A percentile compares a stretch with the other conserved stretches of the same genome.
These are phyloP conservation scores for Adrianichthys oophorus DNA, from an alignment of 2,797 vertebrate species.

Conservation along the genomic window DNA sequence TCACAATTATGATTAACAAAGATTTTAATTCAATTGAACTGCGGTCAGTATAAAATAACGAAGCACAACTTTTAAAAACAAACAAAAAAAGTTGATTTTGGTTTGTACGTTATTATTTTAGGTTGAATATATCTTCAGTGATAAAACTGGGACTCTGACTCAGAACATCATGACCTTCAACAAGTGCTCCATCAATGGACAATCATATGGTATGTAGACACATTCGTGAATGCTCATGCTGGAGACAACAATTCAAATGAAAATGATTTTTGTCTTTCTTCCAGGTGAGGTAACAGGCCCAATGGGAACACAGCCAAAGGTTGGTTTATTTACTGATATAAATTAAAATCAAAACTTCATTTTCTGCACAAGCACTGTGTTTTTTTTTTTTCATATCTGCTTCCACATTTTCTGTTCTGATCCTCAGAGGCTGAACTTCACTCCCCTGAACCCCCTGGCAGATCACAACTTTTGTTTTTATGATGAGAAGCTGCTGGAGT, in stretches of 20 bases:
- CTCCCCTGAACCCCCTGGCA: conserved; percentile 85
- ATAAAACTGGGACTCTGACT: conserved; percentile 94
- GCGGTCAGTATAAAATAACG: too few relatives aligned
- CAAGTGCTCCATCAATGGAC: conserved; percentile 91
- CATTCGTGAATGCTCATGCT: background rate
- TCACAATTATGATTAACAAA: too few relatives aligned
- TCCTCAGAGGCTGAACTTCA: conserved; percentile 85
- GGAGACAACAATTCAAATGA: background rate
- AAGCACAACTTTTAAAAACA: too few relatives aligned
- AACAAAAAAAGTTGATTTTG: background rate
- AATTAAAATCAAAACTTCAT: conserved; percentile 10
- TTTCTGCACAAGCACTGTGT: background rate
- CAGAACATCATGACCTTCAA: conserved; percentile 97
- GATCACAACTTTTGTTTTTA: conserved; percentile 88
- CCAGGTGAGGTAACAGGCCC: conserved; percentile 84
- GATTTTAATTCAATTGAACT: too few relatives aligned
- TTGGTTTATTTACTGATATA: conserved; percentile 57
- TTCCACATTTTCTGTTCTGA: background rate
- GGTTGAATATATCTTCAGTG: conserved; percentile 95
- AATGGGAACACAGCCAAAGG: conserved; percentile 79
- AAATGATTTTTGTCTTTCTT: conserved; percentile 34
- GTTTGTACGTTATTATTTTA: conserved; percentile 21
- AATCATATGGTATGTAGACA: conserved; percentile 79
- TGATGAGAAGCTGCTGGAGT: conserved; percentile 85
- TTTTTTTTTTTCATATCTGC: background rate